These are phyloP conservation scores for Neuroscelio doddi DNA, from an alignment of 2,888 invertebrate genomes.

Conservation along the genomic window DNA sequence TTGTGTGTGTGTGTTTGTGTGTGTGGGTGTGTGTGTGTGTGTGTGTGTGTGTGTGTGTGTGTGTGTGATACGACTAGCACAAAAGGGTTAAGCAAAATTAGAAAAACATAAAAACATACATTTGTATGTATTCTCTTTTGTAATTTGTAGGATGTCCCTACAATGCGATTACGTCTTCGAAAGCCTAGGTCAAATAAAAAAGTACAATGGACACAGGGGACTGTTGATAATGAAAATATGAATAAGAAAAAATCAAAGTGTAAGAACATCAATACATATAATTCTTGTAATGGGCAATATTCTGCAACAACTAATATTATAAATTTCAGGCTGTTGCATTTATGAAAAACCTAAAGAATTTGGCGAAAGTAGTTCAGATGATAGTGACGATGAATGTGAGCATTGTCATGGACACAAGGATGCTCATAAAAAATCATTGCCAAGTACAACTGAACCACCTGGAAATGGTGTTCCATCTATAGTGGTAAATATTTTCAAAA, in stretches of 20 bases:
- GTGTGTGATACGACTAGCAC: no score
- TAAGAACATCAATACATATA: conserved; percentile 72
- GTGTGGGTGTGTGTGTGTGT: no score
- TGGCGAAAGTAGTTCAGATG: conserved; percentile 90
- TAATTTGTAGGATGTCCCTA: conserved; percentile 72
- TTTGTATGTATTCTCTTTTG: no score
- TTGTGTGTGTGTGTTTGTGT: no score
- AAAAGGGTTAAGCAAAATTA: no score
- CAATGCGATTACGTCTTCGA: conserved; percentile 78
- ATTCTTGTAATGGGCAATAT: background rate
- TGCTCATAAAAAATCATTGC: conserved; percentile 61
- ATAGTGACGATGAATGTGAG: conserved; percentile 88
- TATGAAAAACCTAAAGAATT: conserved; percentile 92
- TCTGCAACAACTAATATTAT: conserved; percentile 21
- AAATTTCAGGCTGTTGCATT: conserved; percentile 88
- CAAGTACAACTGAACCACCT: conserved; percentile 53
- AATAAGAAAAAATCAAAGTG: conserved; percentile 98
- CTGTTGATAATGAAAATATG: conserved; percentile 96
- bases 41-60: no score
- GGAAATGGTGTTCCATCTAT: conserved; percentile 52
- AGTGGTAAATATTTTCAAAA: background rate
- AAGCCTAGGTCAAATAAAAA: conserved; percentile 83
- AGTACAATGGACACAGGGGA: conserved; percentile 91
- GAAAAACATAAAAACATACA: no score
- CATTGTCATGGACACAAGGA: conserved; percentile 85